Evolutionary conservation across 2,797 vertebrate genomes (phyloP).

Genomic region (Gymnopithys bicolor): DNA sequence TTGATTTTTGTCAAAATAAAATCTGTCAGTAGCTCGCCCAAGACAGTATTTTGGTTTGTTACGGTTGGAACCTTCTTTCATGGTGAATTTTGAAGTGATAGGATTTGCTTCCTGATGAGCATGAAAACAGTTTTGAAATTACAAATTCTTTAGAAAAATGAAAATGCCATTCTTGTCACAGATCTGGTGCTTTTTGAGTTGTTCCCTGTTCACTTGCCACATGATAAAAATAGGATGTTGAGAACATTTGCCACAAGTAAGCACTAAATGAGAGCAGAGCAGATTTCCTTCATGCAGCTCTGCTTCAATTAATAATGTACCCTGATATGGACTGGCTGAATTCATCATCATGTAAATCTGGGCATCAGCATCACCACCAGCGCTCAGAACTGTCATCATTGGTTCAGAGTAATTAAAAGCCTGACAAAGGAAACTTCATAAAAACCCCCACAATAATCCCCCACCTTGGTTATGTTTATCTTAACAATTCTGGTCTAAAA

Average conservation of each 20-base stretch:
- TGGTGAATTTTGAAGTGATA: conserved; percentile 38
- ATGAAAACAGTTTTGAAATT: conserved; percentile 44
- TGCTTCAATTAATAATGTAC: background rate
- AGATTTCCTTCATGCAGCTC: background rate
- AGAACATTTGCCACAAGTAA: background rate
- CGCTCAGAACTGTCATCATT: background rate
- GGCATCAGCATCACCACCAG: background rate
- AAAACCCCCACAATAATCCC: rapidly evolving
- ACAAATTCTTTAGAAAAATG: conserved; percentile 20
- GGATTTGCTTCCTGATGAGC: conserved; percentile 40
- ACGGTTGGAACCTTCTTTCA: conserved; percentile 34
- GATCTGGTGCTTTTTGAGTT: conserved; percentile 2
- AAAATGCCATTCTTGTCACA: conserved; percentile 34
- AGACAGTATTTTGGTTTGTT: conserved; percentile 42
- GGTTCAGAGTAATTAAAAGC: background rate
- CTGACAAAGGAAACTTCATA: background rate
- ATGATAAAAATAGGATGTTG: background rate
- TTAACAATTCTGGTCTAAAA: background rate
- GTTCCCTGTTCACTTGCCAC: background rate
- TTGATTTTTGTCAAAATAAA: conserved; percentile 52
- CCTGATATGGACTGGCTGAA: background rate
- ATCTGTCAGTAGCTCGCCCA: conserved; percentile 32
- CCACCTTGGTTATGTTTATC: background rate
- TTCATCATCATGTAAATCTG: background rate
- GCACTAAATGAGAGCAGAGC: background rate